phyloP scores from a whole-genome alignment of 2,113 vertebrate genomes.

The Smithornis capensis region DNA sequence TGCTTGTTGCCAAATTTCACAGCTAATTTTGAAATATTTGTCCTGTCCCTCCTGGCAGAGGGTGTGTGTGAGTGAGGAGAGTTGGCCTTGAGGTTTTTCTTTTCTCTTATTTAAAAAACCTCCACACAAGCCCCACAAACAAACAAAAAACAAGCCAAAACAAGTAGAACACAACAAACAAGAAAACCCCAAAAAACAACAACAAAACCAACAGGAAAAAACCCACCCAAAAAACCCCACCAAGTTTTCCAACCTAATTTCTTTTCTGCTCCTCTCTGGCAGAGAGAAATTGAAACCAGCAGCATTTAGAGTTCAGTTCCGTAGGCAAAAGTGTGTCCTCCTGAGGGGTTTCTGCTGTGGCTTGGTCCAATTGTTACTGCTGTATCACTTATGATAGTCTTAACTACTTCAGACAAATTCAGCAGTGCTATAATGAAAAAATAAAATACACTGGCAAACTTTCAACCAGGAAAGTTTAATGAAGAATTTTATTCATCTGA shows the following conservation, averaged over 20 bases:
- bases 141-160: not conserved
- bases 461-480: slow-evolving; percentile 45
- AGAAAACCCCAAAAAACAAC: too few species aligned
- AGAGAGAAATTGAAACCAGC: not conserved
- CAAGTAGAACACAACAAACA: not conserved
- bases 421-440: not conserved
- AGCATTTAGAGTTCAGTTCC: not conserved
- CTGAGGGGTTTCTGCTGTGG: not conserved
- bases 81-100: not conserved
- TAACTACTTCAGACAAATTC: slow-evolving; percentile 52
- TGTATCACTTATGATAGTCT: not conserved
- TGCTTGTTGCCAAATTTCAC: not conserved
- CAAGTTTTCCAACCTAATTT: not conserved
- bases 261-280: not conserved
- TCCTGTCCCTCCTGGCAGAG: not conserved
- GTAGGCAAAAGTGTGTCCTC: not conserved
- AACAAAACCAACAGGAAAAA: too few species aligned
- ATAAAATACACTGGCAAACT: not conserved
- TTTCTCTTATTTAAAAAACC: not conserved
- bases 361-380: slow-evolving; percentile 5
- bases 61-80: not conserved
- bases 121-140: too few species aligned
- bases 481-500: slow-evolving; percentile 57
- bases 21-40: not conserved
- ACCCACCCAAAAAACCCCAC: not conserved